Percentiles rank a stretch among this genome's conserved stretches.
phyloP scores from a whole-genome alignment of 37 sponge, comb jelly and placozoan species.

The Chondrosia reniformis region DNA sequence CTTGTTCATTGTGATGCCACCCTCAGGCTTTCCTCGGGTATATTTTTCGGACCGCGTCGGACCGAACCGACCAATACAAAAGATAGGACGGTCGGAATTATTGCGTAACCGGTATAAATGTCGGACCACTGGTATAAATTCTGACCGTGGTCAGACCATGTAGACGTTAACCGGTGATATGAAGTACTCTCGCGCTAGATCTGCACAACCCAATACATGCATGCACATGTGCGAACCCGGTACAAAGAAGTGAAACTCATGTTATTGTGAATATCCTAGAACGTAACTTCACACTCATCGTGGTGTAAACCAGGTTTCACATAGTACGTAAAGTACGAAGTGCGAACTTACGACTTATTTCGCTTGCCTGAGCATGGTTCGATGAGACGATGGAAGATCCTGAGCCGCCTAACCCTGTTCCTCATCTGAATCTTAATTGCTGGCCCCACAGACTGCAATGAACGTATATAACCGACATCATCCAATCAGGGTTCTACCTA shows the following conservation, averaged over 20 bases:
- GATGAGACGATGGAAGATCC: neutral
- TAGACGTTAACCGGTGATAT: neutral
- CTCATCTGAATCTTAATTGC: constrained; percentile 1
- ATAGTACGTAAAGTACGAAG: neutral
- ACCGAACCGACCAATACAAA: neutral
- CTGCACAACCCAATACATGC: neutral
- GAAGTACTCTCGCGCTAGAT: neutral
- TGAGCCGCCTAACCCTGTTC: neutral
- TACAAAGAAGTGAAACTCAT: neutral
- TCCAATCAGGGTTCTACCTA: too few species aligned
- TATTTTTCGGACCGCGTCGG: neutral
- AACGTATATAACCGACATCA: too few species aligned
- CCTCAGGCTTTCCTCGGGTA: too few species aligned
- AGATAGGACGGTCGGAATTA: too few species aligned
- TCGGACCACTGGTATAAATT: neutral
- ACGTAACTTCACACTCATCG: constrained; percentile 1
- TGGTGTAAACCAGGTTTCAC: neutral
- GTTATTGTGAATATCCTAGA: neutral
- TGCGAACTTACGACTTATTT: neutral
- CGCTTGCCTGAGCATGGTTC: constrained; percentile 4
- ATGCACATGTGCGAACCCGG: neutral
- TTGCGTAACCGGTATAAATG: neutral
- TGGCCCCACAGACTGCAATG: too few species aligned
- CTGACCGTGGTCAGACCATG: neutral
- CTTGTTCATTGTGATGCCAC: too few species aligned